These are phyloP conservation scores for Calosoma granatense DNA, from an alignment of 1,140 invertebrate species.

Conservation along the genomic window DNA sequence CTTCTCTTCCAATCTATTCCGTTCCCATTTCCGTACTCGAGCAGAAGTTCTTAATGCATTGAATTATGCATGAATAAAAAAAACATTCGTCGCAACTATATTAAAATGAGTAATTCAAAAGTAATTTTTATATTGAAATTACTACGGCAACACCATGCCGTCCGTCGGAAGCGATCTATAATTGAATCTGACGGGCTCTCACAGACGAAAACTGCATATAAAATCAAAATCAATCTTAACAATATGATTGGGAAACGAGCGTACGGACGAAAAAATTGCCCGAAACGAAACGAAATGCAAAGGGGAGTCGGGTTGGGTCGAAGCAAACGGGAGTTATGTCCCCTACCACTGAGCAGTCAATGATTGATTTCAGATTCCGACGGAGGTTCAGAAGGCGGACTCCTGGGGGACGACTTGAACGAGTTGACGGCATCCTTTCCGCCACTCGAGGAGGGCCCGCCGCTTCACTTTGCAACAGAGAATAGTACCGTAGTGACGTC, in stretches of 20 bases:
- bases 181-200: background rate
- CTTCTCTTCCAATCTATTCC: no score
- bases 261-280: background rate
- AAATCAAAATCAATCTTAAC: background rate
- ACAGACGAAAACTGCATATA: background rate
- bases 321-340: no score
- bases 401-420: conserved; percentile 20
- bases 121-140: no score
- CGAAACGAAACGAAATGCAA: no score
- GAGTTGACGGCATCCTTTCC: conserved; percentile 30
- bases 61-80: no score
- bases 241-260: background rate
- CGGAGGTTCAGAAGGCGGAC: conserved; percentile 1
- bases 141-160: no score
- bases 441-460: conserved; percentile 25
- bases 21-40: no score
- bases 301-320: no score
- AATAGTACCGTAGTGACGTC: conserved; percentile 70
- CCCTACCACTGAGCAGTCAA: conserved; percentile 2
- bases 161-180: no score
- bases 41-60: no score
- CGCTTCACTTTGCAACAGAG: conserved; percentile 58
- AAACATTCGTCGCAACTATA: no score
- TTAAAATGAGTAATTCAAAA: no score
- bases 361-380: conserved; percentile 9